phyloP scores from a whole-genome alignment of 2,888 invertebrate species.

The Sarcophaga carnaria region DNA sequence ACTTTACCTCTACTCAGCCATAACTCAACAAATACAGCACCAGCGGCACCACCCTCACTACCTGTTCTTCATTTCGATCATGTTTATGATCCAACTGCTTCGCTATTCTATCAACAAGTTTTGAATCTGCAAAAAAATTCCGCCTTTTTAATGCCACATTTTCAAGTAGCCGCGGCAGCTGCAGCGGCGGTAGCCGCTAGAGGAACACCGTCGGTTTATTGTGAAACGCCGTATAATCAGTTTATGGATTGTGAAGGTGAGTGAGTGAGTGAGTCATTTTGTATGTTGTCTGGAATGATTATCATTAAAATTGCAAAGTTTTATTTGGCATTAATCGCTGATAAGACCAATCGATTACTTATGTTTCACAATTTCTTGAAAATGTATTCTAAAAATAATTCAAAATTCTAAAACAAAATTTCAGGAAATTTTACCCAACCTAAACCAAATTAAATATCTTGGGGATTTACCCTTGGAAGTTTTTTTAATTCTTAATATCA shows the following conservation, averaged over 20 bases:
- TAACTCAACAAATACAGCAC: slow-evolving; percentile 16
- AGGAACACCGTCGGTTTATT: slow-evolving; percentile 75
- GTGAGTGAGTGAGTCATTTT: slow-evolving; percentile 64
- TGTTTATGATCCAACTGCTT: slow-evolving; percentile 76
- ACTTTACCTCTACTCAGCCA: slow-evolving; percentile 16
- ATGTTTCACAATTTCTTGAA: neutral
- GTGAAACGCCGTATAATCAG: slow-evolving; percentile 77
- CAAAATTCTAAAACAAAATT: neutral
- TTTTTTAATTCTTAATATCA: no score
- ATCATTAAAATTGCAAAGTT: no score
- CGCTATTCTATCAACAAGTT: slow-evolving; percentile 78
- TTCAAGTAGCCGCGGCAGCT: slow-evolving; percentile 76
- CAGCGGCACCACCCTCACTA: slow-evolving; percentile 43
- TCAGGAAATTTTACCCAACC: no score
- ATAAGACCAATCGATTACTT: neutral
- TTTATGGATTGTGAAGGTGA: slow-evolving; percentile 78
- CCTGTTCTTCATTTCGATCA: slow-evolving; percentile 75
- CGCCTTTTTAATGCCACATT: slow-evolving; percentile 77
- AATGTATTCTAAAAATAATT: neutral
- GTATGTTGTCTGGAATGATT: no score
- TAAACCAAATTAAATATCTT: no score
- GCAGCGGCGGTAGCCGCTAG: slow-evolving; percentile 75
- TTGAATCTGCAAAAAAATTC: slow-evolving; percentile 77
- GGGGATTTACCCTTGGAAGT: no score
- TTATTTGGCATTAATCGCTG: neutral